Evolutionary conservation across 2,888 invertebrate genomes (phyloP).

Genomic region (Ophonus ardosiacus): DNA sequence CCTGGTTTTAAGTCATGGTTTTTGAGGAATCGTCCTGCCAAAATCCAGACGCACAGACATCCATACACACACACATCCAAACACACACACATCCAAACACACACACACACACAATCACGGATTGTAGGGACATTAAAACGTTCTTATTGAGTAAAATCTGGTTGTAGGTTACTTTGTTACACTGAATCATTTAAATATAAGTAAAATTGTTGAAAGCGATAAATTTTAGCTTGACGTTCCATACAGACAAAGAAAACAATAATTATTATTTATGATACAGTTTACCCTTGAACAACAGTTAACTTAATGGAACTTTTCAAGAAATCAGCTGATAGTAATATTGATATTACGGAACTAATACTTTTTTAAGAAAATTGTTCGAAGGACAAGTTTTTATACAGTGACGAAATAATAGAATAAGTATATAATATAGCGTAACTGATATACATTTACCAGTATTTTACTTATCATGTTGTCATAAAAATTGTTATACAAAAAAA

Average conservation of each 20-base stretch:
- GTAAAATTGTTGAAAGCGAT: too few relatives aligned
- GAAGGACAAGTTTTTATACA: neutral
- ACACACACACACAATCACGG: too few relatives aligned
- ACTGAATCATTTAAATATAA: too few relatives aligned
- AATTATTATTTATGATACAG: neutral
- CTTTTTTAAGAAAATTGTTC: neutral
- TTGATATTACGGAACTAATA: neutral
- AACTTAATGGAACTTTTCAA: neutral
- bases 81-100: too few relatives aligned
- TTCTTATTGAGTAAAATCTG: too few relatives aligned
- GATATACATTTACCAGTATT: neutral
- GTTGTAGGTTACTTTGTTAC: too few relatives aligned
- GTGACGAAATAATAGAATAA: neutral
- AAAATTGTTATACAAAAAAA: neutral
- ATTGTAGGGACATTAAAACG: too few relatives aligned
- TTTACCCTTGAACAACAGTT: neutral
- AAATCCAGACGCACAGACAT: too few relatives aligned
- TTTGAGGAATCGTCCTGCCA: too few relatives aligned
- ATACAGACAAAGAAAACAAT: neutral
- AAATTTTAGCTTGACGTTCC: too few relatives aligned
- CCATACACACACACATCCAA: too few relatives aligned
- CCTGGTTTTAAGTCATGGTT: too few relatives aligned
- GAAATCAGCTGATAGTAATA: neutral
- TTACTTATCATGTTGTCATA: neutral
- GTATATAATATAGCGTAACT: neutral